phyloP scores from a whole-genome alignment of 1,140 invertebrate species.

The Drosophila hydei region DNA sequence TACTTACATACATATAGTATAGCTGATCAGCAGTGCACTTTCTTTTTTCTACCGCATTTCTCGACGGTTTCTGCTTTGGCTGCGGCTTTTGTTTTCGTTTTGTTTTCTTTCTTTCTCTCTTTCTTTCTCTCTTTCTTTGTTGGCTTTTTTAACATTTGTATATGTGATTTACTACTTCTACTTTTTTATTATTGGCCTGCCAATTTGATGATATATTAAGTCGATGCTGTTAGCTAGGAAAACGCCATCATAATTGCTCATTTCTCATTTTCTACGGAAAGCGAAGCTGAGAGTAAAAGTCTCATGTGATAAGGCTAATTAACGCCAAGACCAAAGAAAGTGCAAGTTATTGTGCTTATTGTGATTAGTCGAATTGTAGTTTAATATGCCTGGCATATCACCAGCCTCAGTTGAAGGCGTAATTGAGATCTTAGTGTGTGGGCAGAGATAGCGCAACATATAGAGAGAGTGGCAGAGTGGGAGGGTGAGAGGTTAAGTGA shows the following conservation, averaged over 20 bases:
- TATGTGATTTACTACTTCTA: background rate
- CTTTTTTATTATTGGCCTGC: slow-evolving; percentile 31
- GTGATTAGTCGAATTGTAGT: background rate
- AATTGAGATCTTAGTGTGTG: no score
- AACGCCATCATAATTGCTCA: slow-evolving; percentile 49
- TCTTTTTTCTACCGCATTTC: slow-evolving; percentile 43
- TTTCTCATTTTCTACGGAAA: slow-evolving; percentile 51
- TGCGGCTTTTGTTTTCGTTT: slow-evolving; percentile 23
- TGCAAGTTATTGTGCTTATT: slow-evolving; percentile 36
- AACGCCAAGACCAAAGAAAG: slow-evolving; percentile 39
- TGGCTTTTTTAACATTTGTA: slow-evolving; percentile 20
- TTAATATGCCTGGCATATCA: no score
- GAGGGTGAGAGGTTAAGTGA: background rate
- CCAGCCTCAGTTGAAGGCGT: no score
- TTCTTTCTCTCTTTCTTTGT: slow-evolving; percentile 15
- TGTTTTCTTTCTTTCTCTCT: background rate
- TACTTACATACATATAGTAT: slow-evolving; percentile 27
- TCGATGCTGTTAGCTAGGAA: slow-evolving; percentile 32
- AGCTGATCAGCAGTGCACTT: slow-evolving; percentile 30
- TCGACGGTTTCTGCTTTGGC: slow-evolving; percentile 21
- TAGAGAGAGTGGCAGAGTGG: background rate
- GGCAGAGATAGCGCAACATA: background rate
- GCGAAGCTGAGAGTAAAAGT: slow-evolving; percentile 48
- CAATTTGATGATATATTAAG: slow-evolving; percentile 41
- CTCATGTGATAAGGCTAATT: slow-evolving; percentile 43